Percentiles rank a stretch among this genome's conserved stretches.
phyloP scores from a whole-genome alignment of 2,113 vertebrate species.

The Apus apus region DNA sequence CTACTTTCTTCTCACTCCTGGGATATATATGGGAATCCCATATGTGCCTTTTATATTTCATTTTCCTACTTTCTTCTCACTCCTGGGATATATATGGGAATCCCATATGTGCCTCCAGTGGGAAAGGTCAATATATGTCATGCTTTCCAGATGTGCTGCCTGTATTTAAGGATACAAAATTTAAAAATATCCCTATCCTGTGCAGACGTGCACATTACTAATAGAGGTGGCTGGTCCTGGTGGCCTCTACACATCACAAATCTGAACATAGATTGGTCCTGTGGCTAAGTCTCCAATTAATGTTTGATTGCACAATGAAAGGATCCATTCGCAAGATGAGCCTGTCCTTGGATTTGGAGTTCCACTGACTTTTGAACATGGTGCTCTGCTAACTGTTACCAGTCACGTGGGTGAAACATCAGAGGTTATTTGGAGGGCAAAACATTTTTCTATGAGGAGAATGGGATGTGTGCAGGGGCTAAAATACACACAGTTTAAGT shows the following conservation, averaged over 20 bases:
- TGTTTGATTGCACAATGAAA: not conserved
- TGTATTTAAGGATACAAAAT: not conserved
- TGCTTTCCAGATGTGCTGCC: not conserved
- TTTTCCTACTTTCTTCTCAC: not conserved
- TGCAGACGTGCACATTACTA: not conserved
- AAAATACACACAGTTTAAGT: not conserved
- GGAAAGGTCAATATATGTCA: not conserved
- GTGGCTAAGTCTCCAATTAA: not conserved
- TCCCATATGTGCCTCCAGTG: fast-evolving
- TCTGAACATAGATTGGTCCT: not conserved
- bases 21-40: not conserved
- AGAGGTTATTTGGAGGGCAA: not conserved
- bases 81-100: not conserved
- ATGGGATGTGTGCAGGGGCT: not conserved
- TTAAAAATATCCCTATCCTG: not conserved
- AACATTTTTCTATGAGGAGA: not conserved
- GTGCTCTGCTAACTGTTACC: not conserved
- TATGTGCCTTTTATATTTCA: not conserved
- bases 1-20: not conserved
- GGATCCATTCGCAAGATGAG: fast-evolving
- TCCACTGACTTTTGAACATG: not conserved
- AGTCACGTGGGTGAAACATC: not conserved
- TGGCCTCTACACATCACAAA: not conserved
- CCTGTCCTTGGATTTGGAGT: not conserved
- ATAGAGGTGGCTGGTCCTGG: not conserved